These are phyloP conservation scores for Portevinia maculata DNA, from an alignment of 2,888 invertebrate genomes.

Conservation along the genomic window DNA sequence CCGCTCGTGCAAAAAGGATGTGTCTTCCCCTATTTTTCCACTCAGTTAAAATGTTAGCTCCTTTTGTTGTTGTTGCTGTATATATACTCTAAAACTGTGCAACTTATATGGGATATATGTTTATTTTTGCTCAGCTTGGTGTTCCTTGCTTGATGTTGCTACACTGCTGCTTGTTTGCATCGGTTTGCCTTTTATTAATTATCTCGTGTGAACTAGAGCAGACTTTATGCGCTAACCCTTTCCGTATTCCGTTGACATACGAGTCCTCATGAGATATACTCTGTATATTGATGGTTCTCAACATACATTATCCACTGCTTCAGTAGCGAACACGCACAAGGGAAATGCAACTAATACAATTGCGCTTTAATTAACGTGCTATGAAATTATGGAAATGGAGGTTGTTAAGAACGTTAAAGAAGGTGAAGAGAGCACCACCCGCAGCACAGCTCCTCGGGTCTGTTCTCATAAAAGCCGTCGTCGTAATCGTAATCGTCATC, in stretches of 20 bases:
- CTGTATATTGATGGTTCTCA: constrained; percentile 23
- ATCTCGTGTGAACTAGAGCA: constrained; percentile 74
- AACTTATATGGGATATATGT: constrained; percentile 53
- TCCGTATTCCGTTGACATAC: constrained; percentile 55
- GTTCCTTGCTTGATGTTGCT: constrained; percentile 34
- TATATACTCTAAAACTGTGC: constrained; percentile 48
- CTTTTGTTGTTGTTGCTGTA: constrained; percentile 13
- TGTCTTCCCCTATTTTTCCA: constrained; percentile 53
- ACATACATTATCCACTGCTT: constrained; percentile 7
- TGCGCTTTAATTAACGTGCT: constrained; percentile 73
- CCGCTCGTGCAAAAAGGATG: constrained; percentile 6
- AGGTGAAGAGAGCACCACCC: constrained; percentile 55
- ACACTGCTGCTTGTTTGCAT: constrained; percentile 59
- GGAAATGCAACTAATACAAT: constrained; percentile 71
- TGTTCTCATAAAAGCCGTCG: constrained; percentile 15
- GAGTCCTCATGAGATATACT: constrained; percentile 51
- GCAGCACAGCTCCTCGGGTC: no score
- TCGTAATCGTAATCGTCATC: constrained; percentile 22
- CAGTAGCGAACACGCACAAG: constrained; percentile 37
- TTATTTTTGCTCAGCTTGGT: constrained; percentile 65
- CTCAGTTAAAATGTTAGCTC: constrained; percentile 58
- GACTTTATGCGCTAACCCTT: constrained; percentile 72
- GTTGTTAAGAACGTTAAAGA: constrained; percentile 58
- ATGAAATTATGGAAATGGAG: constrained; percentile 68
- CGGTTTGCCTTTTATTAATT: constrained; percentile 73